phyloP scores from a whole-genome alignment of 1,140 invertebrate genomes.

The Platorchestia sp. region DNA sequence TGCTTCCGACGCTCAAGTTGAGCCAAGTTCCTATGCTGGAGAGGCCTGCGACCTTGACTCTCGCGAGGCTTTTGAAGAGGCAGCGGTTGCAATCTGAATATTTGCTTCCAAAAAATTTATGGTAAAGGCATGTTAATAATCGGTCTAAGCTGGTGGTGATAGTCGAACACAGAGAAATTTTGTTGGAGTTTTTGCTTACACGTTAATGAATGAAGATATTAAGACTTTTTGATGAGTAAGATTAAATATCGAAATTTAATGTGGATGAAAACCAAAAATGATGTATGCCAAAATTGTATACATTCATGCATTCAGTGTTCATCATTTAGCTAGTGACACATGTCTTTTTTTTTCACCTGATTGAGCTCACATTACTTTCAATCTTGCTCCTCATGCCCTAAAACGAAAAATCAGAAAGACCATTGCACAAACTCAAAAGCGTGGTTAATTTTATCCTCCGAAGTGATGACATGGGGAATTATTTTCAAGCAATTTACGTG shows the following conservation, averaged over 20 bases:
- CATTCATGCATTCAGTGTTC: too few species aligned
- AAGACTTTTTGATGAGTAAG: not conserved
- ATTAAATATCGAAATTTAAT: not conserved
- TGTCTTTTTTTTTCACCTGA: too few species aligned
- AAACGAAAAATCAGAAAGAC: too few species aligned
- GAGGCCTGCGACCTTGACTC: not conserved
- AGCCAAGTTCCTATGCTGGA: not conserved
- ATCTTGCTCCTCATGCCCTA: too few species aligned
- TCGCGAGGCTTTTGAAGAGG: not conserved
- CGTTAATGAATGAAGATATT: not conserved
- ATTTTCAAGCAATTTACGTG: too few species aligned
- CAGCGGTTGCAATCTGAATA: not conserved
- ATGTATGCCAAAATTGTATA: too few species aligned
- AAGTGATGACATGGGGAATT: too few species aligned
- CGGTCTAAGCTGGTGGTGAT: not conserved
- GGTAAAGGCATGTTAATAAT: not conserved
- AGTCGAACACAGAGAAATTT: not conserved
- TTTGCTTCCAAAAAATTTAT: not conserved
- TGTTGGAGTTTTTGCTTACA: not conserved
- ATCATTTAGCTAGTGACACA: too few species aligned
- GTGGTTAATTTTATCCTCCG: too few species aligned
- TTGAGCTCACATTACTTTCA: too few species aligned
- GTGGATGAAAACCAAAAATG: not conserved
- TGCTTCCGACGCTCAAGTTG: too few species aligned
- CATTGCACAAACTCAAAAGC: too few species aligned